Base-by-base conservation (phyloP, 2,797 vertebrate genomes). In the Acanthurus tractus region DNA sequence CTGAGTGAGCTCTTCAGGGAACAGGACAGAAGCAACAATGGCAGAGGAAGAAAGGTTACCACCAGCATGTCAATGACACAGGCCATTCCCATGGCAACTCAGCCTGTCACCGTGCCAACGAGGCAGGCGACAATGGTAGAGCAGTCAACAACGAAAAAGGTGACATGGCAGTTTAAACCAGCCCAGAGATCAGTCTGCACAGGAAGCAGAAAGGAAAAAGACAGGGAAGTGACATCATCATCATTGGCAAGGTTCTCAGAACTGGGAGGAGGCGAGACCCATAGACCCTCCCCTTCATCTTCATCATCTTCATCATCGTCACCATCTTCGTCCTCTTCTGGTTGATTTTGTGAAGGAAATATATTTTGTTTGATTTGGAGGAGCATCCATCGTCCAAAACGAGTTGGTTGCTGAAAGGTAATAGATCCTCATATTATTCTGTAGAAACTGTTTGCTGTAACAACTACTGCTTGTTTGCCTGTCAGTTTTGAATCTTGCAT, bases 111-210 rank as follows among this genome's bases (percentile, higher is more conserved):
- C 8, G 2, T 59, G 22, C 50, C 74, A 0, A 11, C 55, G 22
- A 82, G 22, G 46, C 29, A 15, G 0, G 20, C 63, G 12, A 25
- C 76, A 5, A 42, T 72, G 3, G 20, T 10, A 0, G 89, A 91
- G 34, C 86, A 82, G 54, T 70, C 87, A 0, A 68, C 77, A 0
- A 67, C 89, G 1, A 94, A 93, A 81, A 93, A 87, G 83, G 94
- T 94, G 74, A 94, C 94, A 0, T 94, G 93, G 94, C 94, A 94
- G 88, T 94, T 94, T 48, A 93, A 88, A 75, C 92, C 94, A 0
- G 86, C 91, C 40, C 90, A 94, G 84, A 90, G 92, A 63, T 94
- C 93, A 0, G 91, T 94, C n/a, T 94, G 93, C 82, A 93, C 94
- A 0, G 92, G 93, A 54, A 94, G 93, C 82, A 87, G 90, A 8